Base-by-base conservation (phyloP, 2,113 vertebrate genomes). In the Cricetomys ansorgei region DNA sequence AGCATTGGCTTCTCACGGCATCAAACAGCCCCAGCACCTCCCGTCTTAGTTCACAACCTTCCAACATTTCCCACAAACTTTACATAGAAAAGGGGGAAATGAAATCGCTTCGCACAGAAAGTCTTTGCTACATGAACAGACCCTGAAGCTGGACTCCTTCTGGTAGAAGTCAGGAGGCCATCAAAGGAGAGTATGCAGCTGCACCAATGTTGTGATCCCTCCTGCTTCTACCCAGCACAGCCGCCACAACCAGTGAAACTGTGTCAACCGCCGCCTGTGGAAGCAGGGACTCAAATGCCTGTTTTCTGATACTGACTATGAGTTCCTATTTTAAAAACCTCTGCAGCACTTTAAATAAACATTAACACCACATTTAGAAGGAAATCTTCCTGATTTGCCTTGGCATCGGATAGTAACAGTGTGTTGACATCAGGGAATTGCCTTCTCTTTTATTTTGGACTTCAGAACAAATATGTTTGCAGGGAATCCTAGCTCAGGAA, bases 301-400 rank as follows among this genome's bases (percentile, higher is more conserved):
- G 3, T n/a, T 92, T 96, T 93, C 91, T 86, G 72, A 67, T 37
- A n/a, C 53, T 76, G 64, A 34, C 45, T 43, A 6, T 64, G n/a
- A 64, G 59, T 37, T 94, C 80, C 88, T 86, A 37, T n/a, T 75
- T 3, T 70, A 65, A 83, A 55, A 75, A 53, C 70, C 67, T 96
- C 64, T 77, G 55, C 29, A 93, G 43, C 87, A 88, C 64, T 88
- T 92, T 90, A 81, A 92, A 43, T 55, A 67, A 84, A 77, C 12
- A 0, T 94, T 48, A 57, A 64, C 40, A 53, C 7, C 5, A 17
- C 45, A 59, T 27, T 81, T 37, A n/a, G 34, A 70, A 7, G 9
- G 34, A 70, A 7, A 5, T 92, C 88, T 72, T 31, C 48, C 80
- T 65, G 40, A 53, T 13, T 62, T 69, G 48, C 75, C 88, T 92